Evolutionary conservation across 2,888 invertebrate species (phyloP), one percentile per base, ranked within the genome.

Genomic region (Cephus pygmeus): DNA sequence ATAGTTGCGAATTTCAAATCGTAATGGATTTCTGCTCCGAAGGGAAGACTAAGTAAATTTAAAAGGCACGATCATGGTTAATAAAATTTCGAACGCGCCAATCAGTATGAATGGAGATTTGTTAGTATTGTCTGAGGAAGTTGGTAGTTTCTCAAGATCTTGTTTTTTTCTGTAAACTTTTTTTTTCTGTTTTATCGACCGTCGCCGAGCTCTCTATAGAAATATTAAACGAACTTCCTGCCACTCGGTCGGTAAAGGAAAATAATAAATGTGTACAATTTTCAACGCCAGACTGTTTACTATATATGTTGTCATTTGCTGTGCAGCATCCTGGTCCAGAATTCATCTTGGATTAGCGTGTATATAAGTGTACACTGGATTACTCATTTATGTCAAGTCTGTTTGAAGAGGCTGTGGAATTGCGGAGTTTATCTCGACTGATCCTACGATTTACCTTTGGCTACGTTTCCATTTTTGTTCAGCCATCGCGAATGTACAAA

Each of bases 21-120:
- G 33, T 71, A 71, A 71, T 71, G 31, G 56, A 23, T 56, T 56
- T 56, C 9, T 23, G 23, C 56, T 23, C 9, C 9, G 23, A 9
- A 2, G 56, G 56, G 9, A 56, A 15, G 9, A 9, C 56, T 56
- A 56, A 56, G 56, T 56, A 56, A 56, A 56, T 56, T 56, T 23
- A 56, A 23, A 56, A 56, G 56, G 56, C 23, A 23, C 23, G 56
- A 56, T 56, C 23, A 9, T 23, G 23, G 56, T 56, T 56, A 56
- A 56, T 23, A 33, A 85, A 83, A 83, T 82, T 82, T 83, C 81
- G 82, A 86, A 83, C 83, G 79, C 85, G 86, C 85, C 86, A 85
- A 87, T 87, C 86, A 85, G 81, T 82, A 83, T 85, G 87, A 87
- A 87, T 87, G 83, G 86, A 84, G 85, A 87, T 87, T 87, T 87